Conservation (phyloP, 2,888 invertebrate genomes). For the Pseudanteris insignis region DNA sequence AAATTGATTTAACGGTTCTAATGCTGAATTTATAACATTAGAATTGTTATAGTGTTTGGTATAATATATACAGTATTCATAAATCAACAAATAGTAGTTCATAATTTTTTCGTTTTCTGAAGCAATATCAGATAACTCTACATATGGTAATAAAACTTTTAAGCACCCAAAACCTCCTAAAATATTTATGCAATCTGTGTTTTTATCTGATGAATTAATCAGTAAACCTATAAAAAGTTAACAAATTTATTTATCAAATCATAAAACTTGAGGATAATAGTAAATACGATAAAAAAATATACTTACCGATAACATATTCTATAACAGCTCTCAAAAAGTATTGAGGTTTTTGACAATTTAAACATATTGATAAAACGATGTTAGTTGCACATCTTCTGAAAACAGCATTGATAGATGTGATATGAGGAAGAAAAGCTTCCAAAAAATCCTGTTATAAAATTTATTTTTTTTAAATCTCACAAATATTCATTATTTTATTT, state of each 20-base stretch:
- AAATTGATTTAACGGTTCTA: slow-evolving; percentile 77
- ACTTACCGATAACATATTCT: slow-evolving; percentile 70
- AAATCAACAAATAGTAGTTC: slow-evolving; percentile 71
- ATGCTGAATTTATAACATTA: slow-evolving; percentile 86
- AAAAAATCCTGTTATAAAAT: slow-evolving; percentile 71
- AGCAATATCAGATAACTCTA: slow-evolving; percentile 51
- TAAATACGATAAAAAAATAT: too few species aligned
- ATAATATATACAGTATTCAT: slow-evolving; percentile 80
- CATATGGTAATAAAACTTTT: slow-evolving; percentile 72
- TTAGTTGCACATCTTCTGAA: slow-evolving; percentile 83
- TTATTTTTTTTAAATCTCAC: too few species aligned
- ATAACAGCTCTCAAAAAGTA: slow-evolving; percentile 76
- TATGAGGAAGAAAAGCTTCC: slow-evolving; percentile 71
- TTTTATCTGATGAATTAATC: slow-evolving; percentile 42
- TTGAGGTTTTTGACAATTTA: slow-evolving; percentile 76
- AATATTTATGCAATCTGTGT: slow-evolving; percentile 65
- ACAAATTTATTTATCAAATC: too few species aligned
- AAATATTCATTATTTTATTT: too few species aligned
- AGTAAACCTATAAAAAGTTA: slow-evolving; percentile 43
- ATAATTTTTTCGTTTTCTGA: slow-evolving; percentile 48
- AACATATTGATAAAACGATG: slow-evolving; percentile 82
- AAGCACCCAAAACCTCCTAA: slow-evolving; percentile 76
- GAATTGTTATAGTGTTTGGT: slow-evolving; percentile 77
- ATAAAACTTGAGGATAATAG: too few species aligned
- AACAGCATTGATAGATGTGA: slow-evolving; percentile 71